Base-by-base conservation (phyloP, 2,113 vertebrate genomes). In the Chaetodon auriga region DNA sequence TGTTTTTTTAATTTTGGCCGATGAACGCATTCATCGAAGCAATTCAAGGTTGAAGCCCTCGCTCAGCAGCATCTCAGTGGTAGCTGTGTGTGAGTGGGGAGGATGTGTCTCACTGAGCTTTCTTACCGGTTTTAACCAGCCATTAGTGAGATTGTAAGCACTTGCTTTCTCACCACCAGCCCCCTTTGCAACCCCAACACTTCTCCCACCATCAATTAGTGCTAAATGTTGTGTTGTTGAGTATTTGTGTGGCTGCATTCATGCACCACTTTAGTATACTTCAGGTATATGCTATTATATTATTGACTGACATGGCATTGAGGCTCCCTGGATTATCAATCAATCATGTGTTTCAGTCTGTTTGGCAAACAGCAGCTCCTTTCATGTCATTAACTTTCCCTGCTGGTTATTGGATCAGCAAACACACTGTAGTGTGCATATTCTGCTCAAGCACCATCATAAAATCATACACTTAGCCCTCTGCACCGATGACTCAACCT, bases 301-400 rank as follows among this genome's bases (percentile, higher is more conserved):
- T 90, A 92, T 89, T 88, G 87, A 93, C 85, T 82, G 36, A 84
- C 81, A 76, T 51, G 69, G 71, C 61, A 38, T 68, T 76, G 63
- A 85, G 68, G 78, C 86, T 80, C 63, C 75, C 72, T 68, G 79
- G 72, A 88, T 89, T 84, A 88, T 90, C 87, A 87, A 88, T 94
- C 90, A 87, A 78, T 86, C 82, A 80, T 82, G 70, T 82, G 76
- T 90, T 83, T 90, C 69, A 87, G 86, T 81, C 70, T 83, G 78
- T 87, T 93, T 88, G 90, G 70, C 91, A 92, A 93, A 92, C 90
- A 92, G 87, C 84, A 86, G 85, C 83, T 86, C 75, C 79, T 93
- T 90, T 93, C 86, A 91, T 87, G 91, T 87, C 89, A 93, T 92
- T 94, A 93, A 88, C 92, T 90, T 94, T 89, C 84, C 83, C 86